Evolutionary conservation across 2,113 vertebrate species (phyloP), one percentile per base, ranked within the genome.

Genomic region (Emydura subglobosa): DNA sequence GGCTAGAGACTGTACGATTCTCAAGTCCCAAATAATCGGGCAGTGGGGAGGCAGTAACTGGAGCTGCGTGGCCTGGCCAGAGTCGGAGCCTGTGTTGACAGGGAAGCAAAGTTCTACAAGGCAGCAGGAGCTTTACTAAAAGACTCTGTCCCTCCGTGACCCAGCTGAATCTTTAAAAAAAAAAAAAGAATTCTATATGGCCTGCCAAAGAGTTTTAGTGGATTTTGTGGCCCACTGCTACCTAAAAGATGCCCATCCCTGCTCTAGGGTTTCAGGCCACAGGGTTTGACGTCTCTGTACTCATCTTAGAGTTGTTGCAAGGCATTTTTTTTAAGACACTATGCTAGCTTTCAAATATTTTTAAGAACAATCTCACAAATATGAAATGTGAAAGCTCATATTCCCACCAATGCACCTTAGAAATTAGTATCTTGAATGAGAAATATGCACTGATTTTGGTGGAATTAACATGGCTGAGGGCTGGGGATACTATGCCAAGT

Each of bases 311-410:
- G 79, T 88, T 1, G 3, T 42, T 49, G 65, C 47, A 55, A 65
- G 29, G 61, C 34, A n/a, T 68, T 17, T 68, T 68, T 68, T n/a
- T 68, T n/a, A 68, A 68, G 61, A 68, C 34, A 68, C 31, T 68
- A 19, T n/a, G 34, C 61, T n/a, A 68, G 17, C 16, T 68, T 96
- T 94, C 91, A 91, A 95, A 19, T 93, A 31, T 81, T 57, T 47
- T 72, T 83, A 93, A 85, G 79, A 94, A 68, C 0, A 2, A 87
- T 82, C 16, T 65, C 50, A 78, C 83, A 84, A 87, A 76, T 22
- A 54, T 82, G 85, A 57, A 93, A 89, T 2, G 1, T 50, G 81
- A 86, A 94, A 95, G 57, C 9, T 12, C 6, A 0, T 91, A 84
- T 89, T 95, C 27, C 29, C 83, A 19, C 10, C 12, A 89, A 81